A percentile compares a stretch with the other conserved stretches of the same genome.
Conservation (phyloP, 2,888 invertebrate genomes). For the Amitus sp. region DNA sequence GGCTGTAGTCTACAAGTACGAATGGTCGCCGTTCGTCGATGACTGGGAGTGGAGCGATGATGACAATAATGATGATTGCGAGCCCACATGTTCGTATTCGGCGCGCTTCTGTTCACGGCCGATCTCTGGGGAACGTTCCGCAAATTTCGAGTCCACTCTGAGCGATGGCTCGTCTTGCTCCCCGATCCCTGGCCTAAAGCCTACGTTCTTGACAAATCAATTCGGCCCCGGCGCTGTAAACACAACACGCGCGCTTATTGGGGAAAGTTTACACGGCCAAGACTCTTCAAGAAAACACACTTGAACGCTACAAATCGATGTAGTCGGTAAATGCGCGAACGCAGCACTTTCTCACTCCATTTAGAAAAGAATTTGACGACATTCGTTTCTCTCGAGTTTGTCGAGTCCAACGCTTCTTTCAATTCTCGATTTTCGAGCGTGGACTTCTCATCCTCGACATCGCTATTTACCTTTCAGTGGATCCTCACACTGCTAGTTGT, state of each 20-base stretch:
- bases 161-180: constrained; percentile 40
- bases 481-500: too few relatives aligned
- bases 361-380: too few relatives aligned
- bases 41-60: constrained; percentile 15
- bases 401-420: too few relatives aligned
- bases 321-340: constrained; percentile 37
- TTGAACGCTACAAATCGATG: constrained; percentile 27
- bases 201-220: constrained; percentile 58
- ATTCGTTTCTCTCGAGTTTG: too few relatives aligned
- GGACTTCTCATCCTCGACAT: too few relatives aligned
- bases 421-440: too few relatives aligned
- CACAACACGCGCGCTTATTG: constrained; percentile 46
- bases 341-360: too few relatives aligned
- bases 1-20: constrained; percentile 31
- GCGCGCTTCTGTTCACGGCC: constrained; percentile 24
- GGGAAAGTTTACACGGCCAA: constrained; percentile 28
- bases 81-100: constrained; percentile 58
- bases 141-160: constrained; percentile 54
- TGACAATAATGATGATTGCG: constrained; percentile 55
- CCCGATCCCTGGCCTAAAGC: constrained; percentile 25
- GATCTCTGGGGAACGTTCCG: constrained; percentile 42
- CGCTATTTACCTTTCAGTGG: too few relatives aligned
- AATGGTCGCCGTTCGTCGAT: too few relatives aligned
- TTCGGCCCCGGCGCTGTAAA: constrained; percentile 61
- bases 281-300: constrained; percentile 29